Evolutionary conservation across 2,888 invertebrate genomes (phyloP).

Genomic region (Allolobophora icterica): DNA sequence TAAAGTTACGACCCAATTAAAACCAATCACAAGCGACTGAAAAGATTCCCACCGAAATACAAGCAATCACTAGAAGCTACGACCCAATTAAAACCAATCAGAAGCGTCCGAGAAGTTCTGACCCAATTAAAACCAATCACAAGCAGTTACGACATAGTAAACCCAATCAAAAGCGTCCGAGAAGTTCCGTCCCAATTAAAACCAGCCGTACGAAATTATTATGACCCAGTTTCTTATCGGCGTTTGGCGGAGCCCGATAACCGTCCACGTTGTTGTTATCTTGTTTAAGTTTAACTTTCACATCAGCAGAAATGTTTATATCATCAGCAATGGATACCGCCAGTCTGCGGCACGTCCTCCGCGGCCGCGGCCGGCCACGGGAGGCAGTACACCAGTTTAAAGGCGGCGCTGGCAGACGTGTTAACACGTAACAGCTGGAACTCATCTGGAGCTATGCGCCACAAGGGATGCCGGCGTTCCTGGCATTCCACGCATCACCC

Average conservation of each 20-base stretch:
- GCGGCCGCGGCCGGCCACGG: background rate
- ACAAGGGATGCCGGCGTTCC: background rate
- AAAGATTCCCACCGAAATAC: no score
- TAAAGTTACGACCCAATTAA: background rate
- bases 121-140: no score
- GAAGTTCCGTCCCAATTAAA: background rate
- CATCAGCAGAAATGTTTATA: background rate
- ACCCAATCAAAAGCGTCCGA: no score
- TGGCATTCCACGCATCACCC: background rate
- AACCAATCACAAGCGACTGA: no score
- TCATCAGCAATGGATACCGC: background rate
- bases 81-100: background rate
- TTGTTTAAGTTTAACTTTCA: background rate
- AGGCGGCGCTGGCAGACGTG: background rate
- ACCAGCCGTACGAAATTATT: background rate
- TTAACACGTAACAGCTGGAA: background rate
- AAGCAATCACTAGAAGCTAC: no score
- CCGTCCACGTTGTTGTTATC: background rate
- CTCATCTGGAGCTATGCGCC: constrained; percentile 7
- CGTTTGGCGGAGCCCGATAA: background rate
- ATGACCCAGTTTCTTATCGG: background rate
- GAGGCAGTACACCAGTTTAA: background rate
- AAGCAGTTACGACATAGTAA: no score
- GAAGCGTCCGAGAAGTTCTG: no score
- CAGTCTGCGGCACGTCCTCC: background rate